Base-by-base conservation (phyloP, 1,140 invertebrate species). In the Zaprionus taronus region DNA sequence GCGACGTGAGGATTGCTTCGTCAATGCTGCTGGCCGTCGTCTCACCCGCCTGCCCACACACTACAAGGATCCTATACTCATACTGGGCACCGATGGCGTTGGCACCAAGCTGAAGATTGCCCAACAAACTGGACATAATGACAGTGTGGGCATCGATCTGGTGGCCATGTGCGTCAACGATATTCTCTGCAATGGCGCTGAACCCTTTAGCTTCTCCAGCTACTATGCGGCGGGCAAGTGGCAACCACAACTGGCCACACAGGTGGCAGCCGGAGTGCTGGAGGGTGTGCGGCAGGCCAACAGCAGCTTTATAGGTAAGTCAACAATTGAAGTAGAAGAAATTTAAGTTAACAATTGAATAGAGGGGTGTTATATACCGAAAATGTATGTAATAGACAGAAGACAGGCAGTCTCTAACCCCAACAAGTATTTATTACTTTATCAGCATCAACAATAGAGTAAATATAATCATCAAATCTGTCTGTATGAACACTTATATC, bases 81-180 rank as follows among this genome's bases (percentile, higher is more conserved):
- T 99, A 2, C 96, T 98, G 57, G 98, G 98, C 2, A 98, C 98
- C 4, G 98, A 99, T 94, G 99, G 99, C 17, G 98, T 99, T 26
- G 99, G 99, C 47, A 99, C 98, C 1, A 99, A 99, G 94, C 94
- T 99, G 5, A 98, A 98, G 95, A 96, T 99, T 77, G 98, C 98
- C 3, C 95, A 98, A 91, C 94, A 95, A 81, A 95, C 94, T 36
- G 95, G 95, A 57, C 95, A 95, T 36, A 97, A 99, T 90, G 93
- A 95, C 69, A 97, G 96, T 1, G 96, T 99, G 73, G 99, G 99
- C 26, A 96, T 98, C 77, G 99, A 99, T 94, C 94, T 99, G 63
- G 98, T 99, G 4, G 99, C 98, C n/a, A 99, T 99, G 98, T 99
- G 98, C 93, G 98, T 99, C 5, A 99, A 99, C 94, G 99, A 99